These are phyloP conservation scores for Monochamus saltuarius DNA, from an alignment of 1,140 invertebrate genomes.

Conservation along the genomic window DNA sequence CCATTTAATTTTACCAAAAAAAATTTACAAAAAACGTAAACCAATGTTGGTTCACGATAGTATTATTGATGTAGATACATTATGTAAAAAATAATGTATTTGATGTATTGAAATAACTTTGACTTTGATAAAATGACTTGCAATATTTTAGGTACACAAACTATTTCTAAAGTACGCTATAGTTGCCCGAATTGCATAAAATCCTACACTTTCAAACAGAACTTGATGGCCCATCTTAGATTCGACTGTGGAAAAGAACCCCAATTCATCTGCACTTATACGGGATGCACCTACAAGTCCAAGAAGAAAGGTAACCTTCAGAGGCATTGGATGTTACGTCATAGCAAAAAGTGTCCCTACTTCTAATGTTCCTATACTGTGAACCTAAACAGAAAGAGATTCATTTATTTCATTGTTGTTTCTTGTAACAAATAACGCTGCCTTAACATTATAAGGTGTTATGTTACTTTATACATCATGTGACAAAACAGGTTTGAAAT, in stretches of 20 bases:
- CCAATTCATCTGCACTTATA: constrained; percentile 50
- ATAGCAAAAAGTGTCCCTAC: not conserved
- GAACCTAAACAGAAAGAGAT: not conserved
- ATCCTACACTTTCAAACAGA: constrained; percentile 8
- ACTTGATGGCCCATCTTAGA: constrained; percentile 17
- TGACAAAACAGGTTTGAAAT: too few relatives aligned
- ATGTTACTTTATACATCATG: too few relatives aligned
- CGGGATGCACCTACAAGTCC: constrained; percentile 33
- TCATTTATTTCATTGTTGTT: not conserved
- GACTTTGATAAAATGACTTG: not conserved
- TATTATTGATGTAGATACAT: too few relatives aligned
- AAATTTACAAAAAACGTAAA: too few relatives aligned
- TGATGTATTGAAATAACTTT: not conserved
- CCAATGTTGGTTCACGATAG: too few relatives aligned
- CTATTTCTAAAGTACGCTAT: not conserved
- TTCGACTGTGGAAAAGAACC: constrained; percentile 61
- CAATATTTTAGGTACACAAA: not conserved
- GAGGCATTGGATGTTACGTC: constrained; percentile 21
- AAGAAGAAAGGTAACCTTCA: constrained; percentile 51
- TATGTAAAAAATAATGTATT: too few relatives aligned
- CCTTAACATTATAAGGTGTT: too few relatives aligned
- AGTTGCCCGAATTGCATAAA: constrained; percentile 14
- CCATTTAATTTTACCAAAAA: too few relatives aligned
- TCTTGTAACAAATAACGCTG: too few relatives aligned
- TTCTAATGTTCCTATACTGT: not conserved